phyloP scores from a whole-genome alignment of 2,888 invertebrate species.

The Eristalinus aeneus region DNA sequence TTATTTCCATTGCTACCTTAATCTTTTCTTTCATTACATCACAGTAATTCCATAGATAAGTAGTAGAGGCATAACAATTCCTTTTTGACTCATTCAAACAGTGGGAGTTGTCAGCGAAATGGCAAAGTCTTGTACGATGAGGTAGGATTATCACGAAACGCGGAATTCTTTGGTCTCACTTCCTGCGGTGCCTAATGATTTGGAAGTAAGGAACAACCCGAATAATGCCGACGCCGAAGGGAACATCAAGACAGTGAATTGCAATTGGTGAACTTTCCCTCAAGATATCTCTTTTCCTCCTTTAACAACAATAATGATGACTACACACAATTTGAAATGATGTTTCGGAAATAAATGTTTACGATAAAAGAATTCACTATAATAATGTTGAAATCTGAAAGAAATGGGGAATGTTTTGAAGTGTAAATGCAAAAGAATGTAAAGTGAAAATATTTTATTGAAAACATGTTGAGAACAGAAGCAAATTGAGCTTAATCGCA shows the following conservation, averaged over 20 bases:
- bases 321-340: slow-evolving; percentile 42
- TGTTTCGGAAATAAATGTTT: slow-evolving; percentile 29
- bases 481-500: too few species aligned
- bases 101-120: slow-evolving; percentile 27
- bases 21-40: slow-evolving; percentile 31
- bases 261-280: slow-evolving; percentile 54
- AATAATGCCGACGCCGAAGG: slow-evolving; percentile 34
- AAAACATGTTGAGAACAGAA: too few species aligned
- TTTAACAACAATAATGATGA: slow-evolving; percentile 18
- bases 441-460: too few species aligned
- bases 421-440: too few species aligned
- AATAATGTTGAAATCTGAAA: slow-evolving; percentile 7
- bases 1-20: slow-evolving; percentile 1
- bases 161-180: slow-evolving; percentile 42
- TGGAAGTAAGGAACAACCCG: slow-evolving; percentile 60
- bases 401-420: too few species aligned
- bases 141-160: slow-evolving; percentile 37
- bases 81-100: slow-evolving; percentile 52
- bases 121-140: background rate
- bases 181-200: slow-evolving; percentile 58
- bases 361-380: slow-evolving; percentile 13
- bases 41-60: background rate
- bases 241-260: slow-evolving; percentile 18
- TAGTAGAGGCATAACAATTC: slow-evolving; percentile 40
- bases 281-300: background rate